Percentiles rank a stretch among this genome's conserved stretches.
These are phyloP conservation scores for Myotis planiceps DNA, from an alignment of 2,797 vertebrate genomes.

Conservation along the genomic window DNA sequence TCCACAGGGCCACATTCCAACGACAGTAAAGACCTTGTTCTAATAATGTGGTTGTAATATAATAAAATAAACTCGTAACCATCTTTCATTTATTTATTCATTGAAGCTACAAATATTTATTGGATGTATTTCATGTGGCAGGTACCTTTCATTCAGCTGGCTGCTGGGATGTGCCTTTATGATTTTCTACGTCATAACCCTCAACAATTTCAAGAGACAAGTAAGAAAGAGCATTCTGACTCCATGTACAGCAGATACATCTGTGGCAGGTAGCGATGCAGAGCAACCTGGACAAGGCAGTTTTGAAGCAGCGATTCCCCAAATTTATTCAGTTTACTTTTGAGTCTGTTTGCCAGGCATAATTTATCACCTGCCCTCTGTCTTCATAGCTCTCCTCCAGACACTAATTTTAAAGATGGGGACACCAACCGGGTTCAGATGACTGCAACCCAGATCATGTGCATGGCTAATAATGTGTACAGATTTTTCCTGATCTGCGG, in stretches of 20 bases:
- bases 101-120: background rate
- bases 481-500: background rate
- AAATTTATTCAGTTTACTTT: background rate
- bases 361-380: background rate
- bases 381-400: background rate
- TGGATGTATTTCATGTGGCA: background rate
- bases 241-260: background rate
- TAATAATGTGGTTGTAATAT: background rate
- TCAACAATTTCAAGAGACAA: background rate
- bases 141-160: background rate
- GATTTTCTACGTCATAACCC: background rate
- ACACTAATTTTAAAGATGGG: background rate
- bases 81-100: conserved; percentile 7
- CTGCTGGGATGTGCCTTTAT: background rate
- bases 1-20: background rate
- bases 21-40: background rate
- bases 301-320: background rate
- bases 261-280: background rate
- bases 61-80: background rate
- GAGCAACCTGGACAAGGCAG: background rate
- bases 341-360: background rate
- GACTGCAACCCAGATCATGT: too few species aligned
- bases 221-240: background rate
- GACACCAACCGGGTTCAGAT: background rate
- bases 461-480: background rate